Evolutionary conservation across 1,140 invertebrate genomes (phyloP).

Genomic region (Latrodectus geometricus): DNA sequence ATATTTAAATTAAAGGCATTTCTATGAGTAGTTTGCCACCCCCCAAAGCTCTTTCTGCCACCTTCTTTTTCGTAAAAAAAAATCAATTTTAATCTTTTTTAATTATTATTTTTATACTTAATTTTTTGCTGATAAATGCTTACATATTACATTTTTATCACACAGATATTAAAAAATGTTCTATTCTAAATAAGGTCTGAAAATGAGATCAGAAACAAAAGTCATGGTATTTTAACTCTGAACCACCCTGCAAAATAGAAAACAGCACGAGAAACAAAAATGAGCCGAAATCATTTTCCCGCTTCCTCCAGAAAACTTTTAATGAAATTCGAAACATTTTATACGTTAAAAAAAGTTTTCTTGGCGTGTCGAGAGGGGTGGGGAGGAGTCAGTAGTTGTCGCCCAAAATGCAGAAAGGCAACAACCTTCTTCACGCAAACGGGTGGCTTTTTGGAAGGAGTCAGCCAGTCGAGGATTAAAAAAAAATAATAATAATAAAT

Average conservation of each 20-base stretch:
- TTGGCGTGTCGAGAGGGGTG: background rate
- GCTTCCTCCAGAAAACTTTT: background rate
- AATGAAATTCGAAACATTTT: background rate
- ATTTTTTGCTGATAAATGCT: no score
- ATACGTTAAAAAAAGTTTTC: background rate
- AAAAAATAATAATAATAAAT: no score
- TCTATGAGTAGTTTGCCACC: no score
- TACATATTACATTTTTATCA: no score
- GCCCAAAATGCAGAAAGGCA: background rate
- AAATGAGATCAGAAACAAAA: background rate
- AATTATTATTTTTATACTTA: no score
- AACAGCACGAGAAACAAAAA: background rate
- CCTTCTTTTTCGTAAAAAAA: no score
- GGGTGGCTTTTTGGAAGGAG: background rate
- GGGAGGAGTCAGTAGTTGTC: background rate
- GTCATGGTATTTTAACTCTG: background rate
- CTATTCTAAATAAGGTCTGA: no score
- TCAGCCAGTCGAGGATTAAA: background rate
- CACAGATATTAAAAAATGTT: no score
- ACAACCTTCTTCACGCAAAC: constrained; percentile 7
- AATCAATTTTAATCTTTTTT: no score
- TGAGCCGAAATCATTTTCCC: background rate
- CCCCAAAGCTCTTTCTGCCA: no score
- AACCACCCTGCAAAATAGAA: background rate
- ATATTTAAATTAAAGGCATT: no score